Conservation (phyloP, 2,888 invertebrate species). For the Lasiommata megera region DNA sequence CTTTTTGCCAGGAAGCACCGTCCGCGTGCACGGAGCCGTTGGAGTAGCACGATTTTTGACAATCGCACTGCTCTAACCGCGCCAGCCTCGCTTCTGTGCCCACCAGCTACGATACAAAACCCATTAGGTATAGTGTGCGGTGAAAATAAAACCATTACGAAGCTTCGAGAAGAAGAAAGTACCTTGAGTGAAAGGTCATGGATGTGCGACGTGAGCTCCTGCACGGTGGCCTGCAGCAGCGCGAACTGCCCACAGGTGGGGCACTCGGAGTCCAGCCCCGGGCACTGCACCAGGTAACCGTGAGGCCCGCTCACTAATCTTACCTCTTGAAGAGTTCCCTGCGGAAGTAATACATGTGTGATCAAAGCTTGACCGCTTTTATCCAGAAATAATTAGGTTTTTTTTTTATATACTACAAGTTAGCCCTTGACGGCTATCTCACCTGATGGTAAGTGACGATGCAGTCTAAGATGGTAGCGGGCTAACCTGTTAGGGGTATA, state of each 20-base stretch:
- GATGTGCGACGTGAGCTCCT: constrained; percentile 89
- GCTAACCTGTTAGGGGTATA: too few relatives aligned
- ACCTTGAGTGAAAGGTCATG: constrained; percentile 93
- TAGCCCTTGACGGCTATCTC: too few relatives aligned
- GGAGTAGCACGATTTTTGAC: constrained; percentile 92
- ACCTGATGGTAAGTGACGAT: too few relatives aligned
- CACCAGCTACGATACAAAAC: constrained; percentile 83
- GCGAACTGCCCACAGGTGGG: constrained; percentile 95
- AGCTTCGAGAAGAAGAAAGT: constrained; percentile 84
- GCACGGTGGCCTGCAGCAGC: constrained; percentile 90
- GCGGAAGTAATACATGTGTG: constrained; percentile 39
- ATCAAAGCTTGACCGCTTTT: too few relatives aligned
- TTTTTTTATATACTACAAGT: too few relatives aligned
- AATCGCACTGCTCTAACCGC: constrained; percentile 93
- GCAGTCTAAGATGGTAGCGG: too few relatives aligned
- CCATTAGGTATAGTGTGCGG: neutral
- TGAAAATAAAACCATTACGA: constrained; percentile 39
- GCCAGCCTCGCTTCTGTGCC: constrained; percentile 89
- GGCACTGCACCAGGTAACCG: constrained; percentile 93
- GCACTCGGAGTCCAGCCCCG: constrained; percentile 91
- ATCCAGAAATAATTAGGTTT: too few relatives aligned
- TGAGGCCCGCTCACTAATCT: constrained; percentile 91
- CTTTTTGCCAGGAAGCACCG: constrained; percentile 91
- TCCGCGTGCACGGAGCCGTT: constrained; percentile 91
- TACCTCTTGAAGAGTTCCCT: constrained; percentile 95